These are phyloP conservation scores for Elanoides forficatus DNA, from an alignment of 2,113 vertebrate genomes.

Conservation along the genomic window DNA sequence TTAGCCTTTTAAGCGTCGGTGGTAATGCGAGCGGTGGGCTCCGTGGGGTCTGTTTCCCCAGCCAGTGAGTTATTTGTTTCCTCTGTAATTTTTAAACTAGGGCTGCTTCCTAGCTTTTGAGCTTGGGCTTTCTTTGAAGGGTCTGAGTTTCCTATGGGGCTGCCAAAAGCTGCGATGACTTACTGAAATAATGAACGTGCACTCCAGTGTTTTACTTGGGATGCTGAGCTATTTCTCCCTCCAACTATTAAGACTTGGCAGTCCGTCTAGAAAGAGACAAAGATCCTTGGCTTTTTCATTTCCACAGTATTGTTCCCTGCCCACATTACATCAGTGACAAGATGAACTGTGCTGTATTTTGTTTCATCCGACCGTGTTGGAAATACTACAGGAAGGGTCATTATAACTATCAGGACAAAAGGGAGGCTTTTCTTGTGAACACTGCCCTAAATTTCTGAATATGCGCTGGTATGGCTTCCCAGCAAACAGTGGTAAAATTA, in stretches of 20 bases:
- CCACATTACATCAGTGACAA: not conserved
- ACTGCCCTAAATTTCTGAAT: not conserved
- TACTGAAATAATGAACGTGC: not conserved
- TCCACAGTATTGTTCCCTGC: constrained; percentile 25
- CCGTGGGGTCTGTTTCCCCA: not conserved
- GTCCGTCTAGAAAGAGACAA: not conserved
- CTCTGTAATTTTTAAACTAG: not conserved
- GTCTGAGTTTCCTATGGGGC: not conserved
- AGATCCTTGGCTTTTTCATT: constrained; percentile 3
- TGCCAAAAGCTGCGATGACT: constrained; percentile 4
- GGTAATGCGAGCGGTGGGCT: not conserved
- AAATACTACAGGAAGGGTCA: not conserved
- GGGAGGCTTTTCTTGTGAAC: not conserved
- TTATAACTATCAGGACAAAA: not conserved
- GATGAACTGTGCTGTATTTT: not conserved
- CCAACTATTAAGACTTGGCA: constrained; percentile 25
- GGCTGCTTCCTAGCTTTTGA: not conserved
- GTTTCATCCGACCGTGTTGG: not conserved
- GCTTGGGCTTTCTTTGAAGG: not conserved
- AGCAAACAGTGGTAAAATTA: not conserved
- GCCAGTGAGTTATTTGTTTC: not conserved
- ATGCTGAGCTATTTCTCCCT: not conserved
- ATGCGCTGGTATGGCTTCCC: not conserved
- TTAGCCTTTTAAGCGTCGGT: not conserved
- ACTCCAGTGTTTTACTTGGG: constrained; percentile 34